Conservation (phyloP, 2,888 invertebrate species). For the Sepioteuthis lessoniana region DNA sequence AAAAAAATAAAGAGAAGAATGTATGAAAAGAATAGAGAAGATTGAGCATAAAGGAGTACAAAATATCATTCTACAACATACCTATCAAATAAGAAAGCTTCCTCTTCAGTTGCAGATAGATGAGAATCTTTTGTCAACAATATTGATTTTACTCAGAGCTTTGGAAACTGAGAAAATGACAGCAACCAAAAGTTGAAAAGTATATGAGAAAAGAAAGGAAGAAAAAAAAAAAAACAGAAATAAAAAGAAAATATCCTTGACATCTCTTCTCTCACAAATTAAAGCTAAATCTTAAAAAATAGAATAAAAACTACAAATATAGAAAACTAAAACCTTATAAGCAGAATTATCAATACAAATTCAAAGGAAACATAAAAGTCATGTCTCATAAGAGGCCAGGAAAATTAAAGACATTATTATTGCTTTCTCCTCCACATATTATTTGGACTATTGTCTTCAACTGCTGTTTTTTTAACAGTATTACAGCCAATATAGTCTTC, state of each 20-base stretch:
- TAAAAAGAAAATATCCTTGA: neutral
- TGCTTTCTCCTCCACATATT: neutral
- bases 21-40: neutral
- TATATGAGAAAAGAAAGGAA: no score
- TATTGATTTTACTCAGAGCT: conserved; percentile 12
- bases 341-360: neutral
- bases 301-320: neutral
- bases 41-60: neutral
- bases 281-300: neutral
- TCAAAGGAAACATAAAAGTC: neutral
- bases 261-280: neutral
- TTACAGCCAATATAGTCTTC: neutral
- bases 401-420: neutral
- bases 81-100: neutral
- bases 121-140: conserved; percentile 18
- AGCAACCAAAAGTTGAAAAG: neutral
- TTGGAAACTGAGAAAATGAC: conserved; percentile 20
- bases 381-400: neutral
- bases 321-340: neutral
- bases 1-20: neutral
- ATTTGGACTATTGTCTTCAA: neutral
- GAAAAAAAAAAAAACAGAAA: neutral
- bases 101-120: neutral
- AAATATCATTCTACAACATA: neutral
- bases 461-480: neutral